phyloP scores from a whole-genome alignment of 2,113 vertebrate genomes.

The Manacus vitellinus region DNA sequence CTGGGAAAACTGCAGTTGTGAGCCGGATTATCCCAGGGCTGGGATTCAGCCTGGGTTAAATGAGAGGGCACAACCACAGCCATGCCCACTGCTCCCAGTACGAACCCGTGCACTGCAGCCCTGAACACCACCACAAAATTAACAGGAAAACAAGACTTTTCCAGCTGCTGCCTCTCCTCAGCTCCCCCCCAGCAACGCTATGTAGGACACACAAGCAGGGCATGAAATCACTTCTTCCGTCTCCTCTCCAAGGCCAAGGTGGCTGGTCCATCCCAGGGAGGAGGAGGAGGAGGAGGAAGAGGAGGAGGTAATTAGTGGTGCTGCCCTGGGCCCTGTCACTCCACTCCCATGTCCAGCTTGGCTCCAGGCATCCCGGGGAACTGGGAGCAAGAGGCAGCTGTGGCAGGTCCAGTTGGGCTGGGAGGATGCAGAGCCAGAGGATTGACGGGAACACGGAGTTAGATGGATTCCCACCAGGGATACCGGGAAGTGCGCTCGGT shows the following conservation, averaged over 20 bases:
- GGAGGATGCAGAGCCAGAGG: not conserved
- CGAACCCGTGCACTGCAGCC: rapidly evolving
- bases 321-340: not conserved
- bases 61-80: rapidly evolving
- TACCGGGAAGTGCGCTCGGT: not conserved
- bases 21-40: not conserved
- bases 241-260: not conserved
- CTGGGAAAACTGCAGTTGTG: not conserved
- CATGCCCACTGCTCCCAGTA: not conserved
- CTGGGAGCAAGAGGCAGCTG: not conserved
- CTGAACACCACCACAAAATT: not conserved
- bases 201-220: not conserved
- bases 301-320: not conserved
- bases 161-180: not conserved
- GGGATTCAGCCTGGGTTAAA: not conserved
- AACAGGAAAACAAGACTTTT: not conserved
- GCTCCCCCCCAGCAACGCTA: not conserved
- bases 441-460: not conserved
- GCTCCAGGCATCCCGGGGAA: not conserved
- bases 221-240: not conserved
- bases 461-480: not conserved
- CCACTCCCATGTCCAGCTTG: rapidly evolving
- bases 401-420: constrained; percentile 3
- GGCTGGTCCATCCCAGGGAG: not conserved
- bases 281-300: not conserved